These are phyloP conservation scores for Cyphomyrmex costatus DNA, from an alignment of 1,140 invertebrate species.

Conservation along the genomic window DNA sequence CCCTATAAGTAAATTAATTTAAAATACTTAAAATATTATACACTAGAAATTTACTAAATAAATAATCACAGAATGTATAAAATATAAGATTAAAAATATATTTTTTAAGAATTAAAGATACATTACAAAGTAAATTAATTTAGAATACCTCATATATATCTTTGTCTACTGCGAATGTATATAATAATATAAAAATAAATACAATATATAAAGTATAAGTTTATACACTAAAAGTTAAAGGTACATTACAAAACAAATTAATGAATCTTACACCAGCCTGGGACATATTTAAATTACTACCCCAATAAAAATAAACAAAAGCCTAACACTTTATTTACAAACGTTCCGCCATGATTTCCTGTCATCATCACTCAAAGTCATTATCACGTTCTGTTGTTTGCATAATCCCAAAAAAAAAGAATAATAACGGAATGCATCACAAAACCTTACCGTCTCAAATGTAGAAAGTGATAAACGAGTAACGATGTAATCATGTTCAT, in stretches of 20 bases:
- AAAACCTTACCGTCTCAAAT: background rate
- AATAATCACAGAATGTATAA: no score
- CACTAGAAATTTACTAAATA: no score
- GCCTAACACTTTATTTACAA: constrained; percentile 16
- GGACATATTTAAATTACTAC: background rate
- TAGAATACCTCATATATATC: background rate
- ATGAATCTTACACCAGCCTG: background rate
- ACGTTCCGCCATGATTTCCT: constrained; percentile 34
- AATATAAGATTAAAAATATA: no score
- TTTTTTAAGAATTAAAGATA: no score
- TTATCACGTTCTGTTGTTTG: background rate
- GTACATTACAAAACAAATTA: background rate
- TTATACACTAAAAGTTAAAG: background rate
- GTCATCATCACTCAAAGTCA: background rate
- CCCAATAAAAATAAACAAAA: background rate
- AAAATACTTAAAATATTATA: no score
- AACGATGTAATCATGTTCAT: background rate
- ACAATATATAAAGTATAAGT: background rate
- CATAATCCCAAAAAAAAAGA: background rate
- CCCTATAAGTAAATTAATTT: no score
- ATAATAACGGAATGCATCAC: background rate
- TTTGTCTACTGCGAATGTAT: background rate
- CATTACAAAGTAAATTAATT: no score
- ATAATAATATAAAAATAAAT: background rate
- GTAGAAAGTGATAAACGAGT: background rate